A percentile compares a stretch with the other conserved stretches of the same genome.
phyloP scores from a whole-genome alignment of 2,888 invertebrate species.

The Rotaria socialis region DNA sequence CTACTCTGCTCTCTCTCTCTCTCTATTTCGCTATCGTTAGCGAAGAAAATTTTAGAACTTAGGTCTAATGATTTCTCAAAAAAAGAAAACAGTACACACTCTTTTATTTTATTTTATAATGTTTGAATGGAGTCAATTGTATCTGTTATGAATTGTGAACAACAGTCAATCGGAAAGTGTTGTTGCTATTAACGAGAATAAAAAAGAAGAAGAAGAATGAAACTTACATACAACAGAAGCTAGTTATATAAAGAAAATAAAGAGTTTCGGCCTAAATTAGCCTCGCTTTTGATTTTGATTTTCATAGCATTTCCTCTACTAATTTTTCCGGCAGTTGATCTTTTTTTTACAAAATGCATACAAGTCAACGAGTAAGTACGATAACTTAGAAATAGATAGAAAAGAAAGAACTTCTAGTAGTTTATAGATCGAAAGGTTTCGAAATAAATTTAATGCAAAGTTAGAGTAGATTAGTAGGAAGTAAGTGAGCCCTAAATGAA shows the following conservation, averaged over 20 bases:
- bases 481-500: slow-evolving; percentile 22
- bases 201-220: neutral
- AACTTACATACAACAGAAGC: neutral
- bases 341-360: neutral
- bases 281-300: slow-evolving; percentile 22
- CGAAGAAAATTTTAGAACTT: neutral
- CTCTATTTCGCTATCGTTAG: neutral
- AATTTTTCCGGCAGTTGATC: slow-evolving; percentile 10
- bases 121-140: slow-evolving; percentile 17
- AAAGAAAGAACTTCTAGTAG: neutral
- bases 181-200: neutral
- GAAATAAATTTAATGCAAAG: slow-evolving; percentile 2
- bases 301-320: slow-evolving; percentile 25
- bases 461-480: slow-evolving; percentile 15
- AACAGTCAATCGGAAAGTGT: slow-evolving; percentile 23
- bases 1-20: neutral
- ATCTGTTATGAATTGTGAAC: slow-evolving; percentile 18
- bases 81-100: neutral
- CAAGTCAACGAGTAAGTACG: neutral
- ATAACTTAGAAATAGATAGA: neutral
- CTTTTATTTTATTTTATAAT: neutral
- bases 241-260: neutral
- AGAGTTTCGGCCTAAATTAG: slow-evolving; percentile 12
- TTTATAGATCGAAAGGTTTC: neutral
- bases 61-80: neutral